Evolutionary conservation across 2,888 invertebrate genomes (phyloP).

Genomic region (Tridacna crocea): DNA sequence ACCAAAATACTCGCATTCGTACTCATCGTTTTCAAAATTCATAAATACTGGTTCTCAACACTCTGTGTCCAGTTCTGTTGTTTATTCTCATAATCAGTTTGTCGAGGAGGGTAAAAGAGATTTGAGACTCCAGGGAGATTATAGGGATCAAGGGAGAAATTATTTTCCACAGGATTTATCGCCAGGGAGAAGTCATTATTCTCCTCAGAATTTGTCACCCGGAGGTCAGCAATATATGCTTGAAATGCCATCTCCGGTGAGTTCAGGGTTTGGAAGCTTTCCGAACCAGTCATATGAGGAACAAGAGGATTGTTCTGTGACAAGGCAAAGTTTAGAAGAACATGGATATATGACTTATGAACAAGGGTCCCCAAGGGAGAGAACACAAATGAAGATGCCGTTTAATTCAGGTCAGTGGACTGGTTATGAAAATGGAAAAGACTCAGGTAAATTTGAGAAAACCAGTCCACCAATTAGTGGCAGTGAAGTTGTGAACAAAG

Average conservation of each 20-base stretch:
- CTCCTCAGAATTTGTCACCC: slow-evolving; percentile 6
- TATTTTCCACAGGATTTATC: slow-evolving; percentile 18
- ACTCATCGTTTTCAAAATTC: neutral
- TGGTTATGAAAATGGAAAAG: slow-evolving; percentile 9
- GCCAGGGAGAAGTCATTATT: slow-evolving; percentile 20
- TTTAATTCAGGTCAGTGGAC: neutral
- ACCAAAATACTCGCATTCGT: slow-evolving; percentile 7
- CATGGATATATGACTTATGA: slow-evolving; percentile 8
- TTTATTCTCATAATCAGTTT: slow-evolving; percentile 12
- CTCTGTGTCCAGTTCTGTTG: slow-evolving; percentile 3
- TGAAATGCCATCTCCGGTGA: slow-evolving; percentile 4
- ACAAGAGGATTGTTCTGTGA: neutral
- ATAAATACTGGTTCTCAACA: neutral
- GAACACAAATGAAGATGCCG: neutral
- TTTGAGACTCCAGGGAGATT: slow-evolving; percentile 8
- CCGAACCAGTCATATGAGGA: neutral
- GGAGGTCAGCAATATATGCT: neutral
- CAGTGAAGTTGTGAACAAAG: neutral
- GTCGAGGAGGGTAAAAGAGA: neutral
- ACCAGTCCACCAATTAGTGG: neutral
- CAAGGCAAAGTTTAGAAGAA: neutral
- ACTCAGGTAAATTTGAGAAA: neutral
- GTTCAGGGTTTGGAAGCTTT: neutral
- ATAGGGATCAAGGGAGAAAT: neutral
- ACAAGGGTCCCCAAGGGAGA: neutral